Evolutionary conservation across 2,888 invertebrate species (phyloP).

Genomic region (Torymus texanus): DNA sequence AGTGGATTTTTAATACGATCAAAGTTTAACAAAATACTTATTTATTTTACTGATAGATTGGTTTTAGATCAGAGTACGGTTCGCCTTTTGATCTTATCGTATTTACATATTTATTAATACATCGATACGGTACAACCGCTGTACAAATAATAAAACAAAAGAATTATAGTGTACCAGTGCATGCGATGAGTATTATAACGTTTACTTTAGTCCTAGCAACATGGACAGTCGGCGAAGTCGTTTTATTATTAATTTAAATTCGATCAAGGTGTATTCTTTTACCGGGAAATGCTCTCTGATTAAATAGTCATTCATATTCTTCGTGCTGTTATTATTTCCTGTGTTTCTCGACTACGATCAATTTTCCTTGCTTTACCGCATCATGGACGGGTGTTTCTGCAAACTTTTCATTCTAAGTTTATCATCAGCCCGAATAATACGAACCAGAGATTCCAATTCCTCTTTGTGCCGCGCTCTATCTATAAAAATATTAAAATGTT

Average conservation of each 20-base stretch:
- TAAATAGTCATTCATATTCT: slow-evolving; percentile 12
- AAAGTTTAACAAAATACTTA: no score
- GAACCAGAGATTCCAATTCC: no score
- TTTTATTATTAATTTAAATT: slow-evolving; percentile 34
- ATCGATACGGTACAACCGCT: neutral
- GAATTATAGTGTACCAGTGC: neutral
- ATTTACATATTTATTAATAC: slow-evolving; percentile 8
- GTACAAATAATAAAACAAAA: neutral
- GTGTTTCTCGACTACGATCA: neutral
- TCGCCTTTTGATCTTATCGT: neutral
- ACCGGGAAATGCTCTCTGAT: neutral
- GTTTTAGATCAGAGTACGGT: no score
- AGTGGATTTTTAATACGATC: no score
- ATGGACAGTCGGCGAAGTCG: neutral
- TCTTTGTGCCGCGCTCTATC: no score
- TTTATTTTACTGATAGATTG: no score
- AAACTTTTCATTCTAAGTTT: no score
- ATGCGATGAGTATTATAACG: neutral
- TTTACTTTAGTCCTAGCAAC: slow-evolving; percentile 1
- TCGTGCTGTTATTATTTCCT: neutral
- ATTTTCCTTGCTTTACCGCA: no score
- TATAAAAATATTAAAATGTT: no score
- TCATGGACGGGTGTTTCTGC: no score
- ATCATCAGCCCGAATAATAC: no score
- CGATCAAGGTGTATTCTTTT: slow-evolving; percentile 5